Base-by-base conservation (phyloP, 2,797 vertebrate genomes). In the Eleutherodactylus coqui region DNA sequence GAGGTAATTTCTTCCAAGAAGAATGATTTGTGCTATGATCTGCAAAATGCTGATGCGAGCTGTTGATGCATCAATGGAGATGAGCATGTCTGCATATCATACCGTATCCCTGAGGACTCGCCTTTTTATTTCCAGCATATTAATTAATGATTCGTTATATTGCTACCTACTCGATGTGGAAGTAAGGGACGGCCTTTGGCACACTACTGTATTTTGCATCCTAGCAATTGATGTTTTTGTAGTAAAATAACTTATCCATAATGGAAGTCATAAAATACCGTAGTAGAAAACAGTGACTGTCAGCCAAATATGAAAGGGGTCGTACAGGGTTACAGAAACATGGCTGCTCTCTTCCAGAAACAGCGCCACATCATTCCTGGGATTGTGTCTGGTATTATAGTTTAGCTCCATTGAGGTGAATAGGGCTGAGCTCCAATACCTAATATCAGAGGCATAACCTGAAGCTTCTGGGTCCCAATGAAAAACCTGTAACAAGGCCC, bases 21-120 rank as follows among this genome's bases (percentile, higher is more conserved):
- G 53, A 53, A 76, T 34, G 51, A 75, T 75, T 75, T 45, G 70
- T 73, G 70, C 70, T 73, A 6, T 73, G 70, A 73, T 73, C 70
- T 73, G 70, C 69, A 45, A 72, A 72, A 27, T 62, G n/a, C 77
- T 79, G 41, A 79, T 41, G 58, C 16, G 8, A 27, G 21, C n/a
- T 62, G 19, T 32, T 5, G n/a, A 43, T 21, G 78, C 69, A 73
- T 73, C 69, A 27, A 43, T 73, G 69, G 24, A 45, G 69, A 1
- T 41, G 38, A 73, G 24, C 38, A n/a, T 11, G 24, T 73, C 69
- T 45, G 24, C 38, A 36, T 73, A 73, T 43, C 43, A 45, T 45
- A 16, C 70, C 41, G 70, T 27, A 73, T 73, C 70, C 41, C 70
- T 14, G 70, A 27, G 19, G 36, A 45, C 70, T 73, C 27, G 21